These are phyloP conservation scores for Albula goreensis DNA, from an alignment of 2,113 vertebrate species.

Conservation along the genomic window DNA sequence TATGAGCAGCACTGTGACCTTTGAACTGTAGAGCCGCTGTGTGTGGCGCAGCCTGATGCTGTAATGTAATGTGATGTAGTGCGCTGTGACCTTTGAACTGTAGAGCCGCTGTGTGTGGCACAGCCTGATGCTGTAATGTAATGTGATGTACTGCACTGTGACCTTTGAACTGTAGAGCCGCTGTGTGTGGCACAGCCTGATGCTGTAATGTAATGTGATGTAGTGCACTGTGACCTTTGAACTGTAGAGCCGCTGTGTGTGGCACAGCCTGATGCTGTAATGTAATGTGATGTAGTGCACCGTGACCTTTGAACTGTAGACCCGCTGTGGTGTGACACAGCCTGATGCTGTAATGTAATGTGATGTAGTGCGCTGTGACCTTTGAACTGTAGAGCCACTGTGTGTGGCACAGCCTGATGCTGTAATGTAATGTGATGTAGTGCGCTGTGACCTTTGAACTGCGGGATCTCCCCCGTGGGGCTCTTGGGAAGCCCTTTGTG, in stretches of 20 bases:
- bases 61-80: too few species aligned
- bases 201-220: background rate
- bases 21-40: background rate
- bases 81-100: background rate
- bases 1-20: background rate
- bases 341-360: too few species aligned
- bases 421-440: too few species aligned
- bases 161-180: background rate
- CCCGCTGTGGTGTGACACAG: too few species aligned
- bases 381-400: background rate
- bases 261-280: too few species aligned
- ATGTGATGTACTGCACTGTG: background rate
- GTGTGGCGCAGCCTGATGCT: too few species aligned
- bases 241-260: background rate
- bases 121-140: background rate
- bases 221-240: constrained; percentile 17
- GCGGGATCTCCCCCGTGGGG: constrained; percentile 94
- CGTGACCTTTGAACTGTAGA: background rate
- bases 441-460: constrained; percentile 86
- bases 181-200: too few species aligned
- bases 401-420: too few species aligned
- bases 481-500: constrained; percentile 98
- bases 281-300: too few species aligned
- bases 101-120: too few species aligned
- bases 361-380: background rate